These are phyloP conservation scores for Cosmia pyralina DNA, from an alignment of 2,888 invertebrate genomes.

Conservation along the genomic window DNA sequence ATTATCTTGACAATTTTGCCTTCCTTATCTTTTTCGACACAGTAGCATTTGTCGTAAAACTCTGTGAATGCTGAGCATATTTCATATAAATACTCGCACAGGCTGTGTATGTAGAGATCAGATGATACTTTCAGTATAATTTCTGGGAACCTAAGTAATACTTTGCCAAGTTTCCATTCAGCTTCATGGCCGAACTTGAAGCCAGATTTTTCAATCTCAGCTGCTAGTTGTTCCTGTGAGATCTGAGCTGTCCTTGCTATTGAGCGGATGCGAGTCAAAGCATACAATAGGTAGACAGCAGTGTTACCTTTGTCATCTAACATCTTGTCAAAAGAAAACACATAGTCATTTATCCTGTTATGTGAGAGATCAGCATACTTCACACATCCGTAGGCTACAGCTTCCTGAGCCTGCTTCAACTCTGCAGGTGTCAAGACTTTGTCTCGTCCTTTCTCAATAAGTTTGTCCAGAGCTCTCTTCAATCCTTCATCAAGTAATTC, in stretches of 20 bases:
- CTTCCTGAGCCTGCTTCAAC: constrained; percentile 95
- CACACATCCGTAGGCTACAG: constrained; percentile 99
- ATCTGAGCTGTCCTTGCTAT: constrained; percentile 95
- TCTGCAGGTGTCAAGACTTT: constrained; percentile 95
- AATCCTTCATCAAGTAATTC: constrained; percentile 98
- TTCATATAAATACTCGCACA: constrained; percentile 99
- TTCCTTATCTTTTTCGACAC: constrained; percentile 96
- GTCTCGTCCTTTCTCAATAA: constrained; percentile 96
- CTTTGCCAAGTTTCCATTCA: constrained; percentile 98
- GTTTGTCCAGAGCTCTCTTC: constrained; percentile 94
- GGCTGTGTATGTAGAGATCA: constrained; percentile 95
- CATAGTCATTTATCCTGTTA: constrained; percentile 97
- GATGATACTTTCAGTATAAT: constrained; percentile 94
- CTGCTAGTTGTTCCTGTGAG: constrained; percentile 90
- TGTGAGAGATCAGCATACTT: constrained; percentile 99
- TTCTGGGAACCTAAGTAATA: constrained; percentile 96
- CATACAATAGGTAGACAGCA: constrained; percentile 98
- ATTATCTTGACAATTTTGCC: constrained; percentile 96
- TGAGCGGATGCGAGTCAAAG: constrained; percentile 97
- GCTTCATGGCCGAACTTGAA: constrained; percentile 96
- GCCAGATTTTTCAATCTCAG: constrained; percentile 90
- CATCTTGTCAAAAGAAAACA: constrained; percentile 99
- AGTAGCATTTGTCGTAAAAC: constrained; percentile 99
- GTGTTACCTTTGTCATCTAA: constrained; percentile 99
- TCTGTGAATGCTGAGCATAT: constrained; percentile 98